phyloP scores from a whole-genome alignment of 30 jellyfish, hydroid and myxozoan genomes.

The Rhopilema esculentum region DNA sequence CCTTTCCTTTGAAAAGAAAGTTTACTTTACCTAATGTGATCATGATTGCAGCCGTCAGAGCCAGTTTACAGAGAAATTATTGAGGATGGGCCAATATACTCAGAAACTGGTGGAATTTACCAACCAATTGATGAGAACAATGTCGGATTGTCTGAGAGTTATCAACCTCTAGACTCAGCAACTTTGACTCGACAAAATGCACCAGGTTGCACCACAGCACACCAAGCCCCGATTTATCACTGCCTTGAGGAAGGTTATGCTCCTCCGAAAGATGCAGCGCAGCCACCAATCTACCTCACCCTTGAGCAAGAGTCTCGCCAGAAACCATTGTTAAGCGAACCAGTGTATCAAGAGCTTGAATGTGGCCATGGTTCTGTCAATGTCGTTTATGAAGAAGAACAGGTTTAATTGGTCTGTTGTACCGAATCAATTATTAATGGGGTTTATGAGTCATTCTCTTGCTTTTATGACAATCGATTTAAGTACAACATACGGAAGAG shows the following conservation, averaged over 20 bases:
- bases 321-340: background rate
- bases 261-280: background rate
- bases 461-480: no score
- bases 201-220: background rate
- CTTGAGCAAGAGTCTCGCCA: constrained; percentile 3
- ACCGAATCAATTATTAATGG: background rate
- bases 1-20: background rate
- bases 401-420: background rate
- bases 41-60: background rate
- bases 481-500: no score
- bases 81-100: constrained; percentile 33
- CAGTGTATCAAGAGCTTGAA: background rate
- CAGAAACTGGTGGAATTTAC: constrained; percentile 4
- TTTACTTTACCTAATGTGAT: background rate
- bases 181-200: background rate
- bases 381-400: background rate
- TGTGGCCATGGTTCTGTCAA: background rate
- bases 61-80: constrained; percentile 46
- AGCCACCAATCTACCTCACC: constrained; percentile 41
- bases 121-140: constrained; percentile 12
- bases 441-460: no score
- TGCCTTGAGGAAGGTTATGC: background rate
- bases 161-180: constrained; percentile 1
- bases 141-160: constrained; percentile 14
- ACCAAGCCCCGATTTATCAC: constrained; percentile 3